phyloP scores from a whole-genome alignment of 1,140 invertebrate species.

The Cylas formicarius region DNA sequence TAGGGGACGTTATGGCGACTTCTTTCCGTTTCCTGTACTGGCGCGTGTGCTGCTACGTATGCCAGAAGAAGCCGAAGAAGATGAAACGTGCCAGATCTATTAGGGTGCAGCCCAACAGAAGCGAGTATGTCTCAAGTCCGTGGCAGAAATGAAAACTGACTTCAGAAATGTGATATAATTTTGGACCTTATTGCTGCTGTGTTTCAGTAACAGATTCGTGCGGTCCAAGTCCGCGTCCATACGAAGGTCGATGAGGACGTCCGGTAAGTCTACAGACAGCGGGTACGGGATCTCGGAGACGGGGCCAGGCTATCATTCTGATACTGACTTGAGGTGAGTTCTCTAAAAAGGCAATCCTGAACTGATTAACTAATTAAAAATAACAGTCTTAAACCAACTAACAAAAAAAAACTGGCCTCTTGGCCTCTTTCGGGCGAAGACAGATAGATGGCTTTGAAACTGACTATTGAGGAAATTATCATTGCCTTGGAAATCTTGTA shows the following conservation, averaged over 20 bases:
- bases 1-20: conserved; percentile 93
- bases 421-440: too few species aligned
- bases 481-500: too few species aligned
- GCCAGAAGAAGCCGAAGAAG: conserved; percentile 68
- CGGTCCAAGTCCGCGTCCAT: conserved; percentile 48
- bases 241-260: conserved; percentile 58
- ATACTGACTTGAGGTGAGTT: conserved; percentile 50
- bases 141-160: conserved; percentile 2
- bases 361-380: not conserved
- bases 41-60: conserved; percentile 83
- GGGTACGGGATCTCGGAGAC: conserved; percentile 39
- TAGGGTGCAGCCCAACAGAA: conserved; percentile 14
- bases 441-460: too few species aligned
- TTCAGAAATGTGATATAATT: too few species aligned
- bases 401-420: not conserved
- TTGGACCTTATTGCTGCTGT: too few species aligned
- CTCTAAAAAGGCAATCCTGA: not conserved
- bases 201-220: conserved; percentile 35
- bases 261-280: conserved; percentile 62
- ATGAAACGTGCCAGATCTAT: conserved; percentile 42
- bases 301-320: conserved; percentile 48
- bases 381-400: conserved; percentile 2
- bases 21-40: conserved; percentile 87
- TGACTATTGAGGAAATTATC: too few species aligned
- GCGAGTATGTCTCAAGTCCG: conserved; percentile 12